These are phyloP conservation scores for Schlechtendalia chinensis DNA, from an alignment of 1,140 invertebrate species.

Conservation along the genomic window DNA sequence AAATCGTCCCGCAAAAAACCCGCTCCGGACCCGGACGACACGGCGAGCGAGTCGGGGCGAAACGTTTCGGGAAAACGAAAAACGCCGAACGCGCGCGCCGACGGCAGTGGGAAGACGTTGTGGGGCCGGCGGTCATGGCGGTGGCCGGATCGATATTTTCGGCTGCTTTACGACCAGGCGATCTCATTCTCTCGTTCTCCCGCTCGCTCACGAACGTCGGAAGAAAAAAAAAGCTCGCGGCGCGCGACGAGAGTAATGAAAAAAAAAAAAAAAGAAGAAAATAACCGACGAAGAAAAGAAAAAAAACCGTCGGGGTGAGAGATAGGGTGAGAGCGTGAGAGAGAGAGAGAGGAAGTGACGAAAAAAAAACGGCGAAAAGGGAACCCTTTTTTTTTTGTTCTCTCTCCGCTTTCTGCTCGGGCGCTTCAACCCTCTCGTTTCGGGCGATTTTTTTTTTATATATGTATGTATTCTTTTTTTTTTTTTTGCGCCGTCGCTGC, in stretches of 20 bases:
- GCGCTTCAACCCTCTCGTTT: constrained; percentile 35
- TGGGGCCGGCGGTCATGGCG: not conserved
- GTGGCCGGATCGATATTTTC: constrained; percentile 29
- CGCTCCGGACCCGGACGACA: too few species aligned
- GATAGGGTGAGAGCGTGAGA: too few species aligned
- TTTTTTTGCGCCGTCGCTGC: not conserved
- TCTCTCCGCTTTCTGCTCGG: not conserved
- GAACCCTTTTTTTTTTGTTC: constrained; percentile 23
- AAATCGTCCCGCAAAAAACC: too few species aligned
- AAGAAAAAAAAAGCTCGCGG: not conserved
- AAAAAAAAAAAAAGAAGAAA: not conserved
- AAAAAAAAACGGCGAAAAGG: constrained; percentile 15
- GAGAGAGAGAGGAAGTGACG: too few species aligned
- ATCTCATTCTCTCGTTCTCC: too few species aligned
- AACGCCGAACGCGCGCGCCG: too few species aligned
- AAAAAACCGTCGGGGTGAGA: not conserved
- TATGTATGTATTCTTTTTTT: constrained; percentile 13
- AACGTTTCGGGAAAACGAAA: too few species aligned
- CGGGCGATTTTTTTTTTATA: constrained; percentile 10
- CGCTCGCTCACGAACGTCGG: too few species aligned
- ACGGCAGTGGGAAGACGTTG: too few species aligned
- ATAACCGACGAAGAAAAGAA: not conserved
- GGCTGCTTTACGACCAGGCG: constrained; percentile 19
- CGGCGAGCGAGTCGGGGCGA: too few species aligned
- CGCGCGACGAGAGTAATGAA: constrained; percentile 35